Percentiles rank a stretch among this genome's conserved stretches.
Evolutionary conservation across 2,888 invertebrate species (phyloP).

Genomic region (Pyrgus malvae): DNA sequence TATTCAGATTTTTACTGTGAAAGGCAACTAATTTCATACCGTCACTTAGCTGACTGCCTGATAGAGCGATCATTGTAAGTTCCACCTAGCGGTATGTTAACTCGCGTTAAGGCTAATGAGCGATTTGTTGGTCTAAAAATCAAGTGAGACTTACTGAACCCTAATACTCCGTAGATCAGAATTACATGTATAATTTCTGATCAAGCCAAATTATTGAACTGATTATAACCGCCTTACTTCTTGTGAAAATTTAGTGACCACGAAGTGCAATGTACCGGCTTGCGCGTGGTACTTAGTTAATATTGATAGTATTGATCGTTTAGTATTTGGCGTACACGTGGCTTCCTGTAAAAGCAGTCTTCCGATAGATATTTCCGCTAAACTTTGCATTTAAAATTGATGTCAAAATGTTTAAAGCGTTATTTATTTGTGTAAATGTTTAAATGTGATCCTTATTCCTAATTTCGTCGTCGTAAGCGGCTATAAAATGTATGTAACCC

Average conservation of each 20-base stretch:
- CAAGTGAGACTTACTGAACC: constrained; percentile 49
- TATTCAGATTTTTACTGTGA: constrained; percentile 14
- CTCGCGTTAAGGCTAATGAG: constrained; percentile 56
- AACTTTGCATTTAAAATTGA: constrained; percentile 73
- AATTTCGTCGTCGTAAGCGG: constrained; percentile 33
- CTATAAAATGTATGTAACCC: constrained; percentile 33
- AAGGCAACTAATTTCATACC: constrained; percentile 9
- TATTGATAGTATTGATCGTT: constrained; percentile 67
- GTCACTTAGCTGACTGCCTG: constrained; percentile 56
- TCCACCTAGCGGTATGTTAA: constrained; percentile 30
- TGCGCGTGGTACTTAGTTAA: constrained; percentile 73
- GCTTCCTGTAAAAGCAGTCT: constrained; percentile 80
- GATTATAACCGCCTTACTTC: constrained; percentile 75
- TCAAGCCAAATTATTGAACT: constrained; percentile 79
- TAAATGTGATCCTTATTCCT: constrained; percentile 33
- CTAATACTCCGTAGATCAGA: constrained; percentile 71
- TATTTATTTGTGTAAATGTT: constrained; percentile 35
- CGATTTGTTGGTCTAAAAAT: constrained; percentile 56
- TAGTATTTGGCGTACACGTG: constrained; percentile 74
- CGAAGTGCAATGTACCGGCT: constrained; percentile 71
- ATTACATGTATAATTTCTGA: constrained; percentile 60
- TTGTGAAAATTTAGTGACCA: constrained; percentile 64
- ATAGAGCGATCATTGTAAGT: constrained; percentile 29
- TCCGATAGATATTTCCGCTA: constrained; percentile 79
- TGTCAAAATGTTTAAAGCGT: constrained; percentile 51